Conservation (phyloP, 2,888 invertebrate genomes). For the Xanthia togata region DNA sequence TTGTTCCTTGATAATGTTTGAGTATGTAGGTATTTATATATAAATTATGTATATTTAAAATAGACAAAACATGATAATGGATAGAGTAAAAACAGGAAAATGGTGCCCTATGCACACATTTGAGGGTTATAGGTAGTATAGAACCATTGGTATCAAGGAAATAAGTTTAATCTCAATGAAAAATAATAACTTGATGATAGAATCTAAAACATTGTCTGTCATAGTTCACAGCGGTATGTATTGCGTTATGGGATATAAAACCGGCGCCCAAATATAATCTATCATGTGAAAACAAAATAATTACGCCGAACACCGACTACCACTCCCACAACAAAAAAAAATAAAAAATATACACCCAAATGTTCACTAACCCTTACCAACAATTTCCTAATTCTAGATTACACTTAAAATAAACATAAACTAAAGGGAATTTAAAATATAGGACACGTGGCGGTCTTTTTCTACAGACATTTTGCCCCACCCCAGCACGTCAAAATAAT, state of each 20-base stretch:
- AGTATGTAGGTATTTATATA: slow-evolving; percentile 30
- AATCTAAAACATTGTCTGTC: neutral
- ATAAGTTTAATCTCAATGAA: neutral
- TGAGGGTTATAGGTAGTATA: slow-evolving; percentile 43
- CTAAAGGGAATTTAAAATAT: slow-evolving; percentile 77
- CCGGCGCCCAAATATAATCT: slow-evolving; percentile 78
- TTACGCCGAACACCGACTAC: slow-evolving; percentile 47
- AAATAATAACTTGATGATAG: neutral
- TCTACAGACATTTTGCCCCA: slow-evolving; percentile 87
- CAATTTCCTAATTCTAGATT: slow-evolving; percentile 39
- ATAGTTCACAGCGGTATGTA: slow-evolving; percentile 20
- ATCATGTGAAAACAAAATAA: slow-evolving; percentile 78
- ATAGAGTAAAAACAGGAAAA: slow-evolving; percentile 6
- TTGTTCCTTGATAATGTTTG: slow-evolving; percentile 38
- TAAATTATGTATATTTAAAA: slow-evolving; percentile 13
- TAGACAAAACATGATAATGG: neutral
- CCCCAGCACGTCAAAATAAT: slow-evolving; percentile 86
- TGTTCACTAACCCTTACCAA: slow-evolving; percentile 29
- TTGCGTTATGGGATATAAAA: slow-evolving; percentile 48
- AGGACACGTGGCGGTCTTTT: slow-evolving; percentile 89
- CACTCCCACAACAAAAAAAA: slow-evolving; percentile 20
- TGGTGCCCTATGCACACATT: neutral
- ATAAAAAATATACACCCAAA: slow-evolving; percentile 40
- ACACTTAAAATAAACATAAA: slow-evolving; percentile 66
- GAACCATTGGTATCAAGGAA: slow-evolving; percentile 6